A percentile compares a stretch with the other conserved stretches of the same genome.
These are phyloP conservation scores for Ectropis crepuscularia DNA, from an alignment of 2,888 invertebrate species.

Conservation along the genomic window DNA sequence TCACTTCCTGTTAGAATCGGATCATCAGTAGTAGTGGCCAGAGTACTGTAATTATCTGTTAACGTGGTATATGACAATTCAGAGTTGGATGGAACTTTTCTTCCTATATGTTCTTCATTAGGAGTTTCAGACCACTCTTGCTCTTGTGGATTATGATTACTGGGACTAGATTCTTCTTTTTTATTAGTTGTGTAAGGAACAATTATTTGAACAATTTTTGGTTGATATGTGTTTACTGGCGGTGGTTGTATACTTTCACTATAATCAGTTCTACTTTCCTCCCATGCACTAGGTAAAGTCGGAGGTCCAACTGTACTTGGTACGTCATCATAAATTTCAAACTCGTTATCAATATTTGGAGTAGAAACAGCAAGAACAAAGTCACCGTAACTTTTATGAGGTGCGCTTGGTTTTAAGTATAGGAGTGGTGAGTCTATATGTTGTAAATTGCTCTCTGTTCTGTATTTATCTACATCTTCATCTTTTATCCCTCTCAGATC, in stretches of 20 bases:
- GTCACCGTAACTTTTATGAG: conserved; percentile 81
- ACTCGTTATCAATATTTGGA: conserved; percentile 64
- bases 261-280: conserved; percentile 63
- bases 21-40: conserved; percentile 60
- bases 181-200: conserved; percentile 89
- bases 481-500: conserved; percentile 76
- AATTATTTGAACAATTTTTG: conserved; percentile 90
- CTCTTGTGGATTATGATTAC: conserved; percentile 73
- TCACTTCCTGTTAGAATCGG: conserved; percentile 70
- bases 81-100: conserved; percentile 77
- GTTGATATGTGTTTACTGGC: conserved; percentile 70
- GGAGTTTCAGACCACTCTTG: conserved; percentile 60
- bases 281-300: conserved; percentile 56
- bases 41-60: conserved; percentile 57
- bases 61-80: conserved; percentile 50
- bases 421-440: conserved; percentile 85
- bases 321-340: conserved; percentile 75
- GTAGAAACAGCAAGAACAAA: conserved; percentile 67
- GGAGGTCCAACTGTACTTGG: conserved; percentile 60
- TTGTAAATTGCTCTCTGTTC: conserved; percentile 76
- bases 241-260: conserved; percentile 55
- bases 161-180: conserved; percentile 55
- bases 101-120: conserved; percentile 71
- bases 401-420: conserved; percentile 79
- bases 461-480: conserved; percentile 75